A percentile compares a stretch with the other conserved stretches of the same genome.
Conservation (phyloP, 2,888 invertebrate species). For the Eupithecia inturbata region DNA sequence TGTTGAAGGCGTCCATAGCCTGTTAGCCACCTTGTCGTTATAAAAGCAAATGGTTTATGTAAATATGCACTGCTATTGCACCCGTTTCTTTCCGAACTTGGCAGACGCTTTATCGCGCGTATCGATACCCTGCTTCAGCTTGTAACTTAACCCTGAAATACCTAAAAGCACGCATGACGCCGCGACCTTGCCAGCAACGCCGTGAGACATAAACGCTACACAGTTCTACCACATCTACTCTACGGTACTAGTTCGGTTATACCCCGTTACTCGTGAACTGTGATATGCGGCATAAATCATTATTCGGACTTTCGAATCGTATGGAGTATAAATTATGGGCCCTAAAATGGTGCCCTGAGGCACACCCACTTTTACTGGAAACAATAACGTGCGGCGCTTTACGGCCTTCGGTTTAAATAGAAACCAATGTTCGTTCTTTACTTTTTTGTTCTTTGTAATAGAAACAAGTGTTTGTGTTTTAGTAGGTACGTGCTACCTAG, state of each 20-base stretch:
- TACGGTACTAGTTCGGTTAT: slow-evolving; percentile 31
- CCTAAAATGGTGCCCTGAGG: slow-evolving; percentile 36
- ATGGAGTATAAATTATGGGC: slow-evolving; percentile 31
- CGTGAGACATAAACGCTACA: slow-evolving; percentile 52
- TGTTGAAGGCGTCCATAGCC: neutral
- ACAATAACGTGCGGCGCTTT: slow-evolving; percentile 21
- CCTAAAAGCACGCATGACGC: slow-evolving; percentile 63
- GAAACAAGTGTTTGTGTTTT: too few relatives aligned
- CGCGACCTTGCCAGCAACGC: slow-evolving; percentile 55
- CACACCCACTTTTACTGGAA: slow-evolving; percentile 32
- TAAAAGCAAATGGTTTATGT: neutral
- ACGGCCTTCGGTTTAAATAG: too few relatives aligned
- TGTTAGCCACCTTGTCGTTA: neutral
- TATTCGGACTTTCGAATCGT: slow-evolving; percentile 34
- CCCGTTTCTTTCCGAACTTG: neutral
- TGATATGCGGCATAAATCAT: slow-evolving; percentile 35
- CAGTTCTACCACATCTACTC: slow-evolving; percentile 6
- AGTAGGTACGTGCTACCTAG: too few relatives aligned
- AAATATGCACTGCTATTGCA: neutral
- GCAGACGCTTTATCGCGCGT: neutral
- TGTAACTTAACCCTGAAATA: slow-evolving; percentile 46
- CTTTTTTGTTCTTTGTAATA: too few relatives aligned
- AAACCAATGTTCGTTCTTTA: too few relatives aligned
- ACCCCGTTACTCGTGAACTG: slow-evolving; percentile 31
- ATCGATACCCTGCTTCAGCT: slow-evolving; percentile 24